These are phyloP conservation scores for Allophyes oxyacanthae DNA, from an alignment of 2,888 invertebrate genomes.

Conservation along the genomic window DNA sequence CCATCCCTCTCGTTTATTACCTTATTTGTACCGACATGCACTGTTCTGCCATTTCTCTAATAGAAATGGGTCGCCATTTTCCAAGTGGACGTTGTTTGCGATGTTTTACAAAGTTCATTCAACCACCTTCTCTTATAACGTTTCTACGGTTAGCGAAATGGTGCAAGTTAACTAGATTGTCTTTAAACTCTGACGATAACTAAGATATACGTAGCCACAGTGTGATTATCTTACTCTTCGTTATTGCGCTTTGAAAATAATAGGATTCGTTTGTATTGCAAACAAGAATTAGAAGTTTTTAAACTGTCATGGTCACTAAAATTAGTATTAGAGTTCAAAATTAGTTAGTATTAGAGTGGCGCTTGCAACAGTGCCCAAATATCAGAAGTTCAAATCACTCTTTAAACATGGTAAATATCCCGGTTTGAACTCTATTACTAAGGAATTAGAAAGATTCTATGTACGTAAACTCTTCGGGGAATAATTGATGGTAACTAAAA, in stretches of 20 bases:
- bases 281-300: no score
- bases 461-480: slow-evolving; percentile 2
- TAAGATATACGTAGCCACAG: slow-evolving; percentile 31
- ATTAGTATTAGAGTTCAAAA: no score
- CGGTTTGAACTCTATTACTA: no score
- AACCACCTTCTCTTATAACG: slow-evolving; percentile 39
- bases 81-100: slow-evolving; percentile 45
- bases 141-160: slow-evolving; percentile 44
- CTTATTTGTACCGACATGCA: slow-evolving; percentile 60
- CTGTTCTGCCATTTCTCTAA: slow-evolving; percentile 46
- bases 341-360: no score
- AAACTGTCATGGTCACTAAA: no score
- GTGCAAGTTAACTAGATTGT: slow-evolving; percentile 51
- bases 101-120: slow-evolving; percentile 45
- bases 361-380: no score
- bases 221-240: slow-evolving; percentile 41
- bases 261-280: slow-evolving; percentile 30
- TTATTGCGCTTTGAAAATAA: slow-evolving; percentile 42
- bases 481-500: slow-evolving; percentile 27
- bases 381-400: no score
- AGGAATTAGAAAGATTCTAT: no score
- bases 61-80: slow-evolving; percentile 45
- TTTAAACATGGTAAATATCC: no score
- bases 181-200: slow-evolving; percentile 50
- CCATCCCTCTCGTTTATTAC: slow-evolving; percentile 66